Percentiles rank a stretch among this genome's conserved stretches.
phyloP scores from a whole-genome alignment of 2,113 vertebrate species.

The Melierax canorus region DNA sequence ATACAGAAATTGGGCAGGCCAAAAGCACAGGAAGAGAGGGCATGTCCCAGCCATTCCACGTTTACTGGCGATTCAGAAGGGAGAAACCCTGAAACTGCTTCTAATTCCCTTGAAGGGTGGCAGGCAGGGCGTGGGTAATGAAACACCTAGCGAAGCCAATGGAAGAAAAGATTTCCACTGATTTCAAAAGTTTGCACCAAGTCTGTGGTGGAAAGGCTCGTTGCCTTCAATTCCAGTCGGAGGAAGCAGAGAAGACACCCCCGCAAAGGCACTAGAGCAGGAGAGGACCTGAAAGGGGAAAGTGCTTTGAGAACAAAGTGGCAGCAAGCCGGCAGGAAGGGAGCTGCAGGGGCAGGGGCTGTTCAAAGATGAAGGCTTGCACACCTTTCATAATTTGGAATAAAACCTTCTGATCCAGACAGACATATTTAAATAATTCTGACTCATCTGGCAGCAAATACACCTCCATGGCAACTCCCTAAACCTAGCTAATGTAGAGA shows the following conservation, averaged over 20 bases:
- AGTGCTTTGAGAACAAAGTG: neutral
- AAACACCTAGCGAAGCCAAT: neutral
- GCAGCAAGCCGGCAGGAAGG: neutral
- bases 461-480: neutral
- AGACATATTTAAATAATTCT: conserved; percentile 44
- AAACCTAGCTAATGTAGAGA: neutral
- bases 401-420: conserved; percentile 26
- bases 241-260: neutral
- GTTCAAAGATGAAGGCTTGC: neutral
- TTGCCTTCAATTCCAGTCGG: neutral
- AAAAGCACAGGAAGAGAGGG: neutral
- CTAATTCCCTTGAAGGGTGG: neutral
- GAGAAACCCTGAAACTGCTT: neutral
- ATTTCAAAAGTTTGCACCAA: neutral
- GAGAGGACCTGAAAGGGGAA: neutral
- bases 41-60: neutral
- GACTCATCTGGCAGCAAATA: conserved; percentile 8
- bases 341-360: neutral
- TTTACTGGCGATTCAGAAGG: neutral
- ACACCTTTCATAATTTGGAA: neutral
- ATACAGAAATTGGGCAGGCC: neutral
- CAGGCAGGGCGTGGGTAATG: rapidly evolving
- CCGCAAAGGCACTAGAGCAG: neutral
- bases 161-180: neutral
- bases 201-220: neutral